These are phyloP conservation scores for Steatocranus sp. DNA, from an alignment of 2,797 vertebrate species.

Conservation along the genomic window DNA sequence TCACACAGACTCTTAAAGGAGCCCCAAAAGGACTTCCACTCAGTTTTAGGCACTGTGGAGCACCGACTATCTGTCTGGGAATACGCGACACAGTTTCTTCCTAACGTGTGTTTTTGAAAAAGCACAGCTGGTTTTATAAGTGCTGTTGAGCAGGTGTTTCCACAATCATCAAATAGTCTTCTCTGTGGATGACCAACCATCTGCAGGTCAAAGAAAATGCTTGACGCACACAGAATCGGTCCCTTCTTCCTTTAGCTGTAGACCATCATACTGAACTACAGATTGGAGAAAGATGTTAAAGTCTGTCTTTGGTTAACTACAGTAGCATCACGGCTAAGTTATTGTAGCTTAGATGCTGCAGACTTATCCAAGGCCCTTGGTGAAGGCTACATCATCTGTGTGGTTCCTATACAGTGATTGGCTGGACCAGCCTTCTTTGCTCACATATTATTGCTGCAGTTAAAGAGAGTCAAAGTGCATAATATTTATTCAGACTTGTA, in stretches of 20 bases:
- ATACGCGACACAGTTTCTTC: rapidly evolving
- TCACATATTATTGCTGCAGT: background rate
- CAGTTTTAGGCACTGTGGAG: background rate
- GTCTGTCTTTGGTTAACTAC: background rate
- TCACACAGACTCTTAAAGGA: background rate
- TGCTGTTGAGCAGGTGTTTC: background rate
- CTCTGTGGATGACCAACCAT: too few species aligned
- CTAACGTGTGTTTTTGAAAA: background rate
- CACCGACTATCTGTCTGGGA: background rate
- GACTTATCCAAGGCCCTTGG: background rate
- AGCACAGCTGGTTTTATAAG: background rate
- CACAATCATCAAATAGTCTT: background rate
- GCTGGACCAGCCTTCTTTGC: background rate
- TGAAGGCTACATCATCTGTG: background rate
- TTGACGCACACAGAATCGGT: background rate
- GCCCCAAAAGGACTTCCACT: background rate
- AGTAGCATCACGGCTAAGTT: rapidly evolving
- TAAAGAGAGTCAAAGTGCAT: background rate
- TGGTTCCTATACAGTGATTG: background rate
- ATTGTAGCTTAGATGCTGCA: background rate
- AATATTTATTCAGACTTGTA: background rate
- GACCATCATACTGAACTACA: background rate
- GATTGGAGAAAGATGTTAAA: background rate
- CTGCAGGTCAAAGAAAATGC: background rate
- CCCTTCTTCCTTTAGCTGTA: background rate